phyloP scores from a whole-genome alignment of 2,113 vertebrate genomes.

The Cryptotis parvus region DNA sequence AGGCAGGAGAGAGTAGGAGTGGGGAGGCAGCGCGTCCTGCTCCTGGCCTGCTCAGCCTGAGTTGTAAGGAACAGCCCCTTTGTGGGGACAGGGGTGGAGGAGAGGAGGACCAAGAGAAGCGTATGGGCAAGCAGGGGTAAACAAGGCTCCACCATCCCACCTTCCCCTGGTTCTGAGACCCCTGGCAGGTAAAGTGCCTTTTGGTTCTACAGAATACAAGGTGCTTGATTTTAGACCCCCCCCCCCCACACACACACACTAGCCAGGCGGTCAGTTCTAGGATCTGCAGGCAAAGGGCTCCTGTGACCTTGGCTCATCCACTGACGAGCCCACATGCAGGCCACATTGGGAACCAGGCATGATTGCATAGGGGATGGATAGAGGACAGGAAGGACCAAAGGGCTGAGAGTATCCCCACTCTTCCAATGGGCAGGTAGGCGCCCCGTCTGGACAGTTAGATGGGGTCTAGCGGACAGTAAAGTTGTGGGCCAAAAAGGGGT shows the following conservation, averaged over 20 bases:
- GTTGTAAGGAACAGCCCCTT: neutral
- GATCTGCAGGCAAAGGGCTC: neutral
- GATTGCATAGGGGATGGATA: neutral
- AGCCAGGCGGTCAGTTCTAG: neutral
- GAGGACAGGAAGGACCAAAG: neutral
- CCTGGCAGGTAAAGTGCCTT: fast-evolving
- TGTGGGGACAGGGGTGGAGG: neutral
- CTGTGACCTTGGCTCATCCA: neutral
- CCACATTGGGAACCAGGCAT: neutral
- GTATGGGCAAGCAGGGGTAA: neutral
- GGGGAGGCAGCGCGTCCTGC: too few relatives aligned
- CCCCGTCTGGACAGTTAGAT: neutral
- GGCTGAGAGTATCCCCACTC: too few relatives aligned
- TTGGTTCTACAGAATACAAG: too few relatives aligned
- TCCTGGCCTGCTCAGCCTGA: fast-evolving
- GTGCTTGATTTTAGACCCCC: too few relatives aligned
- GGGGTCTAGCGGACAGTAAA: fast-evolving
- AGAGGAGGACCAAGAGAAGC: neutral
- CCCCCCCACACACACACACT: too few relatives aligned
- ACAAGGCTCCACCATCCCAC: fast-evolving
- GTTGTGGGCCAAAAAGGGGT: neutral
- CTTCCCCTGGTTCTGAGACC: neutral
- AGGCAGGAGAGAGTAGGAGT: neutral
- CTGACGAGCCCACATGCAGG: neutral
- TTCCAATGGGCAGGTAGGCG: too few relatives aligned